Percentiles rank a stretch among this genome's conserved stretches.
These are phyloP conservation scores for Galaxias olidus DNA, from an alignment of 2,797 vertebrate genomes.

Conservation along the genomic window DNA sequence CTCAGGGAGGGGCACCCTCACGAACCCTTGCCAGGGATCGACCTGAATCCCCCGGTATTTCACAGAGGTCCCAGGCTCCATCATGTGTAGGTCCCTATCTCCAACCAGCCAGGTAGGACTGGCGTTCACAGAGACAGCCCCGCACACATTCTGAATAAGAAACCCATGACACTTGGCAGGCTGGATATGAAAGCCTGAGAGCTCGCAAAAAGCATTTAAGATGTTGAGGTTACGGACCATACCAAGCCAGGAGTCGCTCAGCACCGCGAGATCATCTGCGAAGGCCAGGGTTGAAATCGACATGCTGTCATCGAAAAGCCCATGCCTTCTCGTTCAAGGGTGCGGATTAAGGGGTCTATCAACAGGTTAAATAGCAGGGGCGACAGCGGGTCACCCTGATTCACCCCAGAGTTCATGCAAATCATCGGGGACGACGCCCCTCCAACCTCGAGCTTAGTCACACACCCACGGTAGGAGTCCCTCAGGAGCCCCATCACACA, in stretches of 20 bases:
- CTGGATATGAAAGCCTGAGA: not conserved
- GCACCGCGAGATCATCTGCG: no score
- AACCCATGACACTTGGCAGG: slow-evolving; percentile 11
- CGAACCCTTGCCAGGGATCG: not conserved
- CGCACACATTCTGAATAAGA: not conserved
- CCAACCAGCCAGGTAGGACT: not conserved
- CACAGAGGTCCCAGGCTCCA: not conserved
- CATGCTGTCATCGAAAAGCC: no score
- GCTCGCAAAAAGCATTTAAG: not conserved
- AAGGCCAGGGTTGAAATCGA: no score
- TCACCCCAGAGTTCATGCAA: no score
- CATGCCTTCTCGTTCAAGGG: no score
- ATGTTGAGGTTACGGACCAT: slow-evolving; percentile 3
- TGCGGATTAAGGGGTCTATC: no score
- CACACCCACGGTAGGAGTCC: not conserved
- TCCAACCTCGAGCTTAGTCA: not conserved
- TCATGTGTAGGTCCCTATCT: not conserved
- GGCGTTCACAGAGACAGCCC: not conserved
- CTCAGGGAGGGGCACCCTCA: not conserved
- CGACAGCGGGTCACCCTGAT: no score
- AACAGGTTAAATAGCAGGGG: no score
- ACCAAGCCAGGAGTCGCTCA: not conserved
- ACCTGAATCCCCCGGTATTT: not conserved
- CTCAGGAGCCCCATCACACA: no score
- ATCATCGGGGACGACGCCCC: not conserved